A percentile compares a stretch with the other conserved stretches of the same genome.
phyloP scores from a whole-genome alignment of 2,113 vertebrate genomes.

The Ageneiosus marmoratus region DNA sequence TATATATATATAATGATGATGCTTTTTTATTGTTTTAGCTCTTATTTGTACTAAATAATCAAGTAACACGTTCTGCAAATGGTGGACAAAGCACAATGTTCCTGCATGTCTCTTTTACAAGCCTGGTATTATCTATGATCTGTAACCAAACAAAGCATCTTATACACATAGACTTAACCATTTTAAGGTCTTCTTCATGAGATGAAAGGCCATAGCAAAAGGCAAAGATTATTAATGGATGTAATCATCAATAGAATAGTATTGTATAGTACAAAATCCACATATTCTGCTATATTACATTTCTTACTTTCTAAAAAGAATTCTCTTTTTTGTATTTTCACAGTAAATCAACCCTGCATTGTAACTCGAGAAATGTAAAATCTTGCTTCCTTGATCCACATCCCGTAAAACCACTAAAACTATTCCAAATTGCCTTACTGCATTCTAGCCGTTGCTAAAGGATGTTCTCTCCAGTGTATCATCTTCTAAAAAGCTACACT shows the following conservation, averaged over 20 bases:
- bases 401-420: conserved; percentile 34
- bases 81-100: neutral
- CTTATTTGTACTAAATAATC: neutral
- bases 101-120: neutral
- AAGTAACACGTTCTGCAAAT: neutral
- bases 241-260: neutral
- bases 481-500: conserved; percentile 42
- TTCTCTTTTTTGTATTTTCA: conserved; percentile 57
- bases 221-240: neutral
- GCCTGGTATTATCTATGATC: too few relatives aligned
- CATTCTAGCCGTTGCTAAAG: neutral
- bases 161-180: too few relatives aligned
- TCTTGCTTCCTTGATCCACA: conserved; percentile 11
- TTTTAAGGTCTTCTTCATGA: too few relatives aligned
- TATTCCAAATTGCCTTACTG: conserved; percentile 22
- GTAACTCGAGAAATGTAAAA: conserved; percentile 38
- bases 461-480: conserved; percentile 28
- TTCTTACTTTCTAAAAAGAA: conserved; percentile 54
- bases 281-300: neutral
- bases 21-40: neutral
- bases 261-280: neutral
- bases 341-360: conserved; percentile 55
- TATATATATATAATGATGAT: too few relatives aligned
- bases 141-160: too few relatives aligned
- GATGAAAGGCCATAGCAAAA: too few relatives aligned